These are phyloP conservation scores for Prunella himalayana DNA, from an alignment of 2,113 vertebrate genomes.

Conservation along the genomic window DNA sequence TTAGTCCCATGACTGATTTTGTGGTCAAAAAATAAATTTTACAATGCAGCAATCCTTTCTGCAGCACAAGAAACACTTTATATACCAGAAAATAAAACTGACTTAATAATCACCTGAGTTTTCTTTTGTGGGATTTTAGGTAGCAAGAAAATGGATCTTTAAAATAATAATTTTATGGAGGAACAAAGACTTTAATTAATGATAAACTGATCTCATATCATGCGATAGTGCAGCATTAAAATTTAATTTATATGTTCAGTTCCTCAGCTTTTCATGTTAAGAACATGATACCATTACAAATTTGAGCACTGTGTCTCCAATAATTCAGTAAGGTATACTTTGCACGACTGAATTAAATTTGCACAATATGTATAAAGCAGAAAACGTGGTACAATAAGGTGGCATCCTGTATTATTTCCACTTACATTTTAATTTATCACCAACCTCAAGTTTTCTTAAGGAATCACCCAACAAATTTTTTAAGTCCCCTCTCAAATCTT, in stretches of 20 bases:
- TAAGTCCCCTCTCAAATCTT: not conserved
- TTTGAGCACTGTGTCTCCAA: not conserved
- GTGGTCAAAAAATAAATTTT: not conserved
- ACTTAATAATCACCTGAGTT: not conserved
- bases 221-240: not conserved
- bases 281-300: not conserved
- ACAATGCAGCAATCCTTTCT: not conserved
- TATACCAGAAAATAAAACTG: not conserved
- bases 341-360: slow-evolving; percentile 34
- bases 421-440: slow-evolving; percentile 1
- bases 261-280: not conserved
- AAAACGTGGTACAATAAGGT: not conserved
- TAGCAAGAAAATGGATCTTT: not conserved
- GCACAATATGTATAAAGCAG: not conserved
- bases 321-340: not conserved
- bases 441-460: not conserved
- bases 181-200: not conserved
- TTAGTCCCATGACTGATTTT: not conserved
- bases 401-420: not conserved
- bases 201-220: not conserved
- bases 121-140: not conserved
- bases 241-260: not conserved
- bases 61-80: not conserved
- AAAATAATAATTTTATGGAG: not conserved
- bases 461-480: not conserved